Base-by-base conservation (phyloP, 2,113 vertebrate species). In the Dascyllus trimaculatus region DNA sequence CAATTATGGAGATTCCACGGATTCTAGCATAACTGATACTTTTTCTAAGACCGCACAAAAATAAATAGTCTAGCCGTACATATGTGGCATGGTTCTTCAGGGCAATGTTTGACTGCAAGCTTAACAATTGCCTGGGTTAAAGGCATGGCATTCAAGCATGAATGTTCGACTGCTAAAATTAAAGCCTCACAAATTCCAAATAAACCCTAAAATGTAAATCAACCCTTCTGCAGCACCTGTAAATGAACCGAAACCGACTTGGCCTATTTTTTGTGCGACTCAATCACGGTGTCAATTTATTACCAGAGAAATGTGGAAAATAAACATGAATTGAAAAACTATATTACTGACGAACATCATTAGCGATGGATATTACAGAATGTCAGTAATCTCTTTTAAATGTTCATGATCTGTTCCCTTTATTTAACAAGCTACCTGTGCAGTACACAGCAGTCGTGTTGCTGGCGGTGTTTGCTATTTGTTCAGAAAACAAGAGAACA, bases 1-100 rank as follows among this genome's bases (percentile, higher is more conserved):
- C 78, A 90, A 91, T 93, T 92, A 91, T 81, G 51, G 62, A 88
- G 77, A 92, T 94, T 93, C 91, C 88, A 83, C 78, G 86, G 85
- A 93, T 92, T 93, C 75, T 80, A 83, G 65, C 85, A 85, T 90
- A 92, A 91, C 80, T 83, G 74, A 56, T 84, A 48, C 85, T 85
- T 81, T 60, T 67, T 69, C 74, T 76, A 11, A 63, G 58, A 92
- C 91, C 87, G 43, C 88, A 87, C 51, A 71, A 92, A 91, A 83
- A 85, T 88, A 92, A 92, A 92, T 87, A 90, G 64, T 81, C 72
- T 56, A 13, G 75, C 75, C 24, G 70, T 85, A 87, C 78, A 78
- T 62, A 85, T 91, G 88, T 90, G 89, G 88, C 75, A 67, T 49
- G 38, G 54, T 61, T 15, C 77, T 78, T 57, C 18, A 40, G 65